Evolutionary conservation across 1,140 invertebrate species (phyloP).

Genomic region (Oryctes rhinoceros): DNA sequence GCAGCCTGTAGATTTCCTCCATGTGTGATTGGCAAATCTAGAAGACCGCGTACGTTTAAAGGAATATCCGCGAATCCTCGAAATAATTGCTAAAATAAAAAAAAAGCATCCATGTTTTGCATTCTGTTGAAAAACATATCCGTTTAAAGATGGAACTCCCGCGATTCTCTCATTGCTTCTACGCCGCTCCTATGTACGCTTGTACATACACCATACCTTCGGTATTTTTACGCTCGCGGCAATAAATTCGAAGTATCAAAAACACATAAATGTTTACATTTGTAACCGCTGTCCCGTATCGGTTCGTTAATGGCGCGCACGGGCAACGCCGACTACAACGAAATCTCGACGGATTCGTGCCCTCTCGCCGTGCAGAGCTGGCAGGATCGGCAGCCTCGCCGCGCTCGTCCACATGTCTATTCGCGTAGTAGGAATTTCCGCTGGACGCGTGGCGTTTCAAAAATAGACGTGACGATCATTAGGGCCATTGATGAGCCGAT

Average conservation of each 20-base stretch:
- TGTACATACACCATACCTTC: background rate
- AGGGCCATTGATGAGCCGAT: background rate
- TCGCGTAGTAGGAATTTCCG: background rate
- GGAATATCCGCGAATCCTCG: too few species aligned
- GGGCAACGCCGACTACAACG: background rate
- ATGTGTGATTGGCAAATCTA: too few species aligned
- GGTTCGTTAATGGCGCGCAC: conserved; percentile 5
- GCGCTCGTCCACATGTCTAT: background rate
- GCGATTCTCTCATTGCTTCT: background rate
- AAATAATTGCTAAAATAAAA: too few species aligned
- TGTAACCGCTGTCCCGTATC: background rate
- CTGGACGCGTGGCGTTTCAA: conserved; percentile 10
- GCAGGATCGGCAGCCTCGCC: background rate
- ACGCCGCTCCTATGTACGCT: too few species aligned
- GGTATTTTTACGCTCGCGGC: conserved; percentile 7
- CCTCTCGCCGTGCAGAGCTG: background rate
- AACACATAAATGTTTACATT: conserved; percentile 22
- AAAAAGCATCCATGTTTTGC: too few species aligned
- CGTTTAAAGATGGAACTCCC: background rate
- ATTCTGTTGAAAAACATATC: too few species aligned
- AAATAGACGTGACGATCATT: conserved; percentile 4
- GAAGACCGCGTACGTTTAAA: too few species aligned
- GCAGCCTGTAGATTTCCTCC: too few species aligned
- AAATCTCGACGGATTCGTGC: background rate
- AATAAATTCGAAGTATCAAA: conserved; percentile 22